Percentiles rank a stretch among this genome's conserved stretches.
Conservation (phyloP, 2,113 vertebrate genomes). For the Proterorhinus semilunaris region DNA sequence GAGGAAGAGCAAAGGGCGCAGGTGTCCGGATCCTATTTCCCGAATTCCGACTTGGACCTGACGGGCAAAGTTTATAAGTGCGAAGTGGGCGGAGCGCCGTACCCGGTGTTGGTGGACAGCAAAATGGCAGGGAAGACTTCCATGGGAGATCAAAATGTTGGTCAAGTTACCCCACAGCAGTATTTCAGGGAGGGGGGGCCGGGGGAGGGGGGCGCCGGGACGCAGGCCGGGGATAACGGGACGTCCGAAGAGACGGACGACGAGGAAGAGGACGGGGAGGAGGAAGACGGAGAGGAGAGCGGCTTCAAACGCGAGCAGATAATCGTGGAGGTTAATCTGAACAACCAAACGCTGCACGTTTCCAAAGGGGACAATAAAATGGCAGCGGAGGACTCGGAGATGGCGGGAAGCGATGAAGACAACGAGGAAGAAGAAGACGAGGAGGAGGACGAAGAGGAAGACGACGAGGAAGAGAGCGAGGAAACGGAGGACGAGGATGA, state of each 20-base stretch:
- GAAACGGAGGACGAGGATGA: conserved; percentile 75
- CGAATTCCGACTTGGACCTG: conserved; percentile 86
- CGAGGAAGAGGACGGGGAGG: conserved; percentile 66
- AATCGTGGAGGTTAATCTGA: conserved; percentile 99
- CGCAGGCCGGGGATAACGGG: conserved; percentile 73
- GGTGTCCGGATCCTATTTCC: conserved; percentile 81
- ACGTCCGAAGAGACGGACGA: conserved; percentile 86
- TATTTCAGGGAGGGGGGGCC: conserved; percentile 85
- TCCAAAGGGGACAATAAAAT: conserved; percentile 94
- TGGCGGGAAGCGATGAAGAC: conserved; percentile 84
- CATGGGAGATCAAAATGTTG: conserved; percentile 61
- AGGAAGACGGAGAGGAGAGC: conserved; percentile 77
- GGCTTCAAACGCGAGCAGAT: conserved; percentile 97
- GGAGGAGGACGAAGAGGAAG: conserved; percentile 56
- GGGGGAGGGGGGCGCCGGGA: conserved; percentile 55
- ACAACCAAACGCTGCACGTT: conserved; percentile 98
- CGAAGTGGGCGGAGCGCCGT: conserved; percentile 86
- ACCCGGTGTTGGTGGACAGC: conserved; percentile 88
- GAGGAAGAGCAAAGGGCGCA: conserved; percentile 83
- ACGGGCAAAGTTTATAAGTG: conserved; percentile 90
- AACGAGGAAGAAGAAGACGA: conserved; percentile 81
- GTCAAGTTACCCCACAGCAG: conserved; percentile 67
- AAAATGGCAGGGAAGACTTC: conserved; percentile 83
- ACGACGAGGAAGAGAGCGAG: conserved; percentile 66
- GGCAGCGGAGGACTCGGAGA: conserved; percentile 84